A percentile compares a stretch with the other conserved stretches of the same genome.
These are phyloP conservation scores for Anolis apletophallus DNA, from an alignment of 2,797 vertebrate genomes.

Conservation along the genomic window DNA sequence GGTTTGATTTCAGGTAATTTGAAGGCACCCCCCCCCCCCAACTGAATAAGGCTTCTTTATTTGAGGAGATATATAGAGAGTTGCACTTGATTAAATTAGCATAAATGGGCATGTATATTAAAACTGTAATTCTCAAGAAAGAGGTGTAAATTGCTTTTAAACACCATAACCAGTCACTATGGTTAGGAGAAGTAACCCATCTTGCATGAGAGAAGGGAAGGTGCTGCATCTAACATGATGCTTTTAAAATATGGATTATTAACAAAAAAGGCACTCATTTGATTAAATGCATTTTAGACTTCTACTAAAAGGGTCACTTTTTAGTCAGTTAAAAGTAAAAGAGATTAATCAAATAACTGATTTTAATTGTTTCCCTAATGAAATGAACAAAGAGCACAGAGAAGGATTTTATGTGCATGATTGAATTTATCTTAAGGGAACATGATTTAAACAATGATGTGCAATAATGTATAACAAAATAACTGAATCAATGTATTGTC, in stretches of 20 bases:
- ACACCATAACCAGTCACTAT: neutral
- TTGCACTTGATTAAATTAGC: neutral
- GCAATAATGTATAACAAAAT: neutral
- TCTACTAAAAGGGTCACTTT: neutral
- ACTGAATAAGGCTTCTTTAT: too few species aligned
- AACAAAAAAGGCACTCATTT: too few species aligned
- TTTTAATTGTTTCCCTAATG: neutral
- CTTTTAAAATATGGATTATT: neutral
- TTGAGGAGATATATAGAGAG: too few species aligned
- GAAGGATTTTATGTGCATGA: neutral
- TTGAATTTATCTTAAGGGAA: neutral
- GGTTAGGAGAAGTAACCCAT: neutral
- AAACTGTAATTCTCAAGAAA: neutral
- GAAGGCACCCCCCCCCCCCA: too few species aligned
- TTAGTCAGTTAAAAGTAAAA: neutral
- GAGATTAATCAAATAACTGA: neutral
- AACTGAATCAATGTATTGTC: neutral
- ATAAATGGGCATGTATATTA: neutral
- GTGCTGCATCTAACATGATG: neutral
- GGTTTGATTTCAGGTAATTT: too few species aligned
- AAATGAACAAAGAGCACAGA: neutral
- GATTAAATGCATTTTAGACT: neutral
- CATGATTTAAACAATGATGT: neutral
- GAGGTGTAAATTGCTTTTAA: neutral
- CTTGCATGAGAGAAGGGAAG: neutral